These are phyloP conservation scores for Orgyia antiqua DNA, from an alignment of 2,888 invertebrate genomes.

Conservation along the genomic window DNA sequence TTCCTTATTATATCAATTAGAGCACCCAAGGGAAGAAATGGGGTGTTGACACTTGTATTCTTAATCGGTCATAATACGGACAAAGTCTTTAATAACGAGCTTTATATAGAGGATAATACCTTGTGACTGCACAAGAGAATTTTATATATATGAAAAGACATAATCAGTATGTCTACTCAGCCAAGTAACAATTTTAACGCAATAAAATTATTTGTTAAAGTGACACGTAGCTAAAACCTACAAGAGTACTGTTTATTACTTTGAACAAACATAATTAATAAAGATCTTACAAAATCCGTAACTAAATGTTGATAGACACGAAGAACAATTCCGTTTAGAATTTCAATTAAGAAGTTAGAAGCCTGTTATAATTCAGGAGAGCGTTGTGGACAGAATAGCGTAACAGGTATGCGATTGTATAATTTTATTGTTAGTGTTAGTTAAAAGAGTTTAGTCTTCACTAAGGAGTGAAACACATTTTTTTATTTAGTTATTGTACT, in stretches of 20 bases:
- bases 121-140: no score
- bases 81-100: no score
- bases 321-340: slow-evolving; percentile 46
- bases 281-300: slow-evolving; percentile 37
- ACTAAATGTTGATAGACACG: slow-evolving; percentile 50
- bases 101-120: no score
- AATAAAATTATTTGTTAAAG: slow-evolving; percentile 21
- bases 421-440: slow-evolving; percentile 34
- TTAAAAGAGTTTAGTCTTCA: slow-evolving; percentile 34
- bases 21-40: no score
- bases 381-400: slow-evolving; percentile 36
- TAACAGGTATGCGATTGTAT: slow-evolving; percentile 42
- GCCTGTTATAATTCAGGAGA: slow-evolving; percentile 50
- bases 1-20: no score
- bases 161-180: no score
- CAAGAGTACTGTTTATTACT: slow-evolving; percentile 26
- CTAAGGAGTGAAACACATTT: slow-evolving; percentile 19
- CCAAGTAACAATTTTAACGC: no score
- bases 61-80: no score
- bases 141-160: no score
- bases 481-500: no score
- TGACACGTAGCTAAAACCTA: slow-evolving; percentile 18
- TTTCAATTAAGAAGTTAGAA: slow-evolving; percentile 57
- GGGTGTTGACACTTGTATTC: no score
- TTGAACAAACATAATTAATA: slow-evolving; percentile 38